Percentiles rank a stretch among this genome's conserved stretches.
Conservation (phyloP, 2,797 vertebrate genomes). For the Pogonophryne albipinna region DNA sequence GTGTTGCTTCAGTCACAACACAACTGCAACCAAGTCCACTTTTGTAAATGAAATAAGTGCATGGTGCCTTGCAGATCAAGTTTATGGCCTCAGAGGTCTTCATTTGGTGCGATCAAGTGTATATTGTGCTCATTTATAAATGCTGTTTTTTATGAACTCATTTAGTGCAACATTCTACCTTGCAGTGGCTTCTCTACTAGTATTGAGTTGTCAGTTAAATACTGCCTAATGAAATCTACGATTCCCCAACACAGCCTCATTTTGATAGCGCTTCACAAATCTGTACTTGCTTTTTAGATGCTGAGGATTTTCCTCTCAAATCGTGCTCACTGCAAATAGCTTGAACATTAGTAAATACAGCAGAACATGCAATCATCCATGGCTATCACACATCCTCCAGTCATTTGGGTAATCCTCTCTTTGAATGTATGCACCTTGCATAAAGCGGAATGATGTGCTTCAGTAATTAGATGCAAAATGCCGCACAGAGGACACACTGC, state of each 20-base stretch:
- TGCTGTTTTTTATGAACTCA: slow-evolving; percentile 16
- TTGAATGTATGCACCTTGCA: slow-evolving; percentile 18
- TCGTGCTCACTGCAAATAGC: slow-evolving; percentile 1
- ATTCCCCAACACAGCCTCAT: neutral
- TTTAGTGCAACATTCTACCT: slow-evolving; percentile 18
- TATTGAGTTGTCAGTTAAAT: slow-evolving; percentile 38
- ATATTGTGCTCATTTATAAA: neutral
- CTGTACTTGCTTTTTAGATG: slow-evolving; percentile 15
- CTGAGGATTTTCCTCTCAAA: neutral
- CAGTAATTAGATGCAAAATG: slow-evolving; percentile 25
- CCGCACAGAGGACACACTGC: slow-evolving; percentile 9
- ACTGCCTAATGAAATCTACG: slow-evolving; percentile 30
- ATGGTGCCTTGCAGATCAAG: slow-evolving; percentile 3
- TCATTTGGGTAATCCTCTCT: slow-evolving; percentile 7
- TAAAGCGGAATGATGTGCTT: slow-evolving; percentile 5
- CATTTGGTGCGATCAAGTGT: slow-evolving; percentile 12
- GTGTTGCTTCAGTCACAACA: neutral
- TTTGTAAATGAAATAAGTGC: neutral
- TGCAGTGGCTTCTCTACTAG: neutral
- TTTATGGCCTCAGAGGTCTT: slow-evolving; percentile 27
- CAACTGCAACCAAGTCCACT: neutral
- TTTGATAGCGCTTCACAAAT: slow-evolving; percentile 22
- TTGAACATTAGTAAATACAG: slow-evolving; percentile 16
- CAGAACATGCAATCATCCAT: slow-evolving; percentile 24
- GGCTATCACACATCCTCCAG: slow-evolving; percentile 10